Evolutionary conservation across 2,888 invertebrate species (phyloP), one percentile per base, ranked within the genome.

Genomic region (Pseudococcus jackbeardsleyi): DNA sequence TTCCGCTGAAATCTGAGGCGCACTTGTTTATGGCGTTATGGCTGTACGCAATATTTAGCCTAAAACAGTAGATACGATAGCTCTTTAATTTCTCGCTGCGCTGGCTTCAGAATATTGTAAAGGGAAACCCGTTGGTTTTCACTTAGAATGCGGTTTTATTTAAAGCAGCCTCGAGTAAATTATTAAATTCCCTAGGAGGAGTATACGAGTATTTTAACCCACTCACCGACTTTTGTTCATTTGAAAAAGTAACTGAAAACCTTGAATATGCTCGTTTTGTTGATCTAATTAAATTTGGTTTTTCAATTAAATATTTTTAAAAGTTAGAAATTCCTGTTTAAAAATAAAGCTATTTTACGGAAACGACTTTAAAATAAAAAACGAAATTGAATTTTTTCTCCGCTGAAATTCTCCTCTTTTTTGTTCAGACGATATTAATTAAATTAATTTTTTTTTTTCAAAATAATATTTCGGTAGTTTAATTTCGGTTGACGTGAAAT

Each of bases 221-320:
- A 79, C 42, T 79, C 42, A 79, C 42, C n/a, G 79, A 42, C 19
- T 79, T 79, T 79, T 42, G 79, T 79, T 79, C 42, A 79, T 79
- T 79, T 42, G 39, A 79, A 79, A 77, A 79, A 79, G 79, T 79
- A 79, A 42, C 46, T 42, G 19, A n/a, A 79, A 42, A 79, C 79
- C 79, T 79, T 42, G 39, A 39, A 79, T 79, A 42, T 33, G 46
- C 42, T 79, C 42, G 42, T 72, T 72, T 79, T 79, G 33, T 79
- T 79, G 17, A 77, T 77, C 46, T 79, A 79, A 79, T 79, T 79
- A 79, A 79, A 79, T 79, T 79, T 79, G 46, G 79, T 79, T 79
- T 79, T 79, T 79, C 42, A 72, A 72, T 72, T 72, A 33, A 33
- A 72, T 33, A 72, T 72, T 72, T 72, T 72, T 33, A 72, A 72